Percentiles rank a stretch among this genome's conserved stretches.
Evolutionary conservation across 2,113 vertebrate genomes (phyloP).

Genomic region (Planiliza haematocheilus): DNA sequence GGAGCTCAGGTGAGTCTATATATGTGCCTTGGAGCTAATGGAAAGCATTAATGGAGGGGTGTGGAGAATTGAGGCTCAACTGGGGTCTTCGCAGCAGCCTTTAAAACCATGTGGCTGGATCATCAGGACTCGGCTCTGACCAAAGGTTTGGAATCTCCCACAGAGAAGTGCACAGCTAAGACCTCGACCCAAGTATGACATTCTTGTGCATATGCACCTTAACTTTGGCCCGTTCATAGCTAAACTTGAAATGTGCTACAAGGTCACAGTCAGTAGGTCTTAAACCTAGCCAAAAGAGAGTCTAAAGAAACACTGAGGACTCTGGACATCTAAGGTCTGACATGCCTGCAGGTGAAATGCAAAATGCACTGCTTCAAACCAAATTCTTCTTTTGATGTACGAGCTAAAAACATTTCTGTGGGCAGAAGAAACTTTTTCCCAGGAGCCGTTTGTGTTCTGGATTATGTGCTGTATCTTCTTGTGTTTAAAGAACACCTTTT

Average conservation of each 20-base stretch:
- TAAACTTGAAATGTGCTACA: constrained; percentile 18
- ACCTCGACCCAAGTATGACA: neutral
- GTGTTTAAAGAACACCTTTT: no score
- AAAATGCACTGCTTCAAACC: neutral
- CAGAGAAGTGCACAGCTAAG: neutral
- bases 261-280: constrained; percentile 18
- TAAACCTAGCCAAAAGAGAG: neutral
- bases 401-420: neutral
- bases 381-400: neutral
- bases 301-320: neutral
- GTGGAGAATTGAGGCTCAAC: constrained; percentile 17
- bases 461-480: neutral
- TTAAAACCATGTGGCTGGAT: constrained; percentile 40
- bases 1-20: constrained; percentile 54
- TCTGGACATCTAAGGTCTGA: neutral
- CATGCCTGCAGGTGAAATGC: neutral
- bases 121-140: constrained; percentile 15
- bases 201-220: neutral
- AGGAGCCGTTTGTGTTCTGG: no score
- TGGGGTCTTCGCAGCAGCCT: constrained; percentile 28
- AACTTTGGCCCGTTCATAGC: constrained; percentile 9
- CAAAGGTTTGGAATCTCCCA: constrained; percentile 27
- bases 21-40: constrained; percentile 48
- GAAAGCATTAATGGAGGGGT: constrained; percentile 60
- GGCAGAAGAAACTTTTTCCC: neutral